Conservation (phyloP, 1,140 invertebrate genomes). For the Popillia japonica region DNA sequence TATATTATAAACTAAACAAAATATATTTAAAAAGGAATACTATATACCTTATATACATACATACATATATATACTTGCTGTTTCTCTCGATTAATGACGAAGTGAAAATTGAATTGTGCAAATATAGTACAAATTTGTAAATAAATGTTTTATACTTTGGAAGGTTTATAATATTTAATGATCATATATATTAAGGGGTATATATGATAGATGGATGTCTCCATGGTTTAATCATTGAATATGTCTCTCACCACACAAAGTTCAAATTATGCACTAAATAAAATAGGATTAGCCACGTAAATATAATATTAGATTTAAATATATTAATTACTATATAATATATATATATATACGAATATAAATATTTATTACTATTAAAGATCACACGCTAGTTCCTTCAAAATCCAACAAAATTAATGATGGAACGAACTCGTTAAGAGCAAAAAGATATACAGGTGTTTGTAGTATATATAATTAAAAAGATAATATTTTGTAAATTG, state of each 20-base stretch:
- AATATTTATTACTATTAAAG: constrained; percentile 26
- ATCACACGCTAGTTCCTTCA: constrained; percentile 6
- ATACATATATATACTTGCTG: not conserved
- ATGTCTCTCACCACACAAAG: constrained; percentile 34
- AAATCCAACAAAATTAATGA: not conserved
- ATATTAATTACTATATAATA: constrained; percentile 8
- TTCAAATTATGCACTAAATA: constrained; percentile 34
- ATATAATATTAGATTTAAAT: constrained; percentile 17
- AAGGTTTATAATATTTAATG: constrained; percentile 28
- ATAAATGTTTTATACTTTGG: constrained; percentile 32
- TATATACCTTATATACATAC: no score
- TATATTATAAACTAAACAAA: not conserved
- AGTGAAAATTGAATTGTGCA: constrained; percentile 11
- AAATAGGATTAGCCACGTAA: constrained; percentile 1
- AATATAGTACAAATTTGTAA: constrained; percentile 32
- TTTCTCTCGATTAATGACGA: not conserved
- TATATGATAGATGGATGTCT: not conserved
- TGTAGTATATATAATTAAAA: not conserved
- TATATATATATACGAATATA: not conserved
- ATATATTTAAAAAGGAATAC: not conserved
- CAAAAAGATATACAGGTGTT: constrained; percentile 23
- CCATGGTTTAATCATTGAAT: constrained; percentile 34
- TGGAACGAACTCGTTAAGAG: constrained; percentile 8
- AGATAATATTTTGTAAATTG: constrained; percentile 21
- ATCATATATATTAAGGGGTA: constrained; percentile 3